These are phyloP conservation scores for Drosophila triauraria DNA, from an alignment of 1,140 invertebrate species.

Conservation along the genomic window DNA sequence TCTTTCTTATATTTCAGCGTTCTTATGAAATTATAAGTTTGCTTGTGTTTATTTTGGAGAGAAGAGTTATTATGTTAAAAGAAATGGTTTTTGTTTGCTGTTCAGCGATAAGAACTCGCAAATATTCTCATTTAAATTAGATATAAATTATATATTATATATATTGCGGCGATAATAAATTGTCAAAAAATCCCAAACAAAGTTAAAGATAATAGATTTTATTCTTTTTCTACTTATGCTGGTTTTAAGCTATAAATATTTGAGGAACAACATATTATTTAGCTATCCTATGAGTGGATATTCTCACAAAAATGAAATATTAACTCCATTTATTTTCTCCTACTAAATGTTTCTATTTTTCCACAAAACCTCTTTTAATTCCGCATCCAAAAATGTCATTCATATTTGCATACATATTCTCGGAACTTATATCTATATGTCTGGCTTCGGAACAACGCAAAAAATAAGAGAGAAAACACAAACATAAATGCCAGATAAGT, in stretches of 20 bases:
- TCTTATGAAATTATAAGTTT: constrained; percentile 2
- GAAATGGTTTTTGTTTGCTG: background rate
- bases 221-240: background rate
- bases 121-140: background rate
- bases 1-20: constrained; percentile 4
- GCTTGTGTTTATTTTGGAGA: background rate
- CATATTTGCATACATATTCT: constrained; percentile 1
- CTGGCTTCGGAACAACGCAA: constrained; percentile 33
- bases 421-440: constrained; percentile 25
- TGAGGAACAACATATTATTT: background rate
- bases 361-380: background rate
- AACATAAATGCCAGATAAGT: constrained; percentile 29
- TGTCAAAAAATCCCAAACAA: background rate
- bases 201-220: too few relatives aligned
- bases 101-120: background rate
- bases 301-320: background rate
- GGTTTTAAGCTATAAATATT: background rate
- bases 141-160: background rate
- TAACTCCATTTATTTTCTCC: background rate
- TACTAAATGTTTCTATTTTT: background rate
- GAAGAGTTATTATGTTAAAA: background rate
- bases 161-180: background rate
- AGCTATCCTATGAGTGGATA: too few relatives aligned
- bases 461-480: constrained; percentile 6
- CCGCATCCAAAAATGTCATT: background rate